phyloP scores from a whole-genome alignment of 53 echinoderm and acorn worm genomes.

The Crossaster papposus region DNA sequence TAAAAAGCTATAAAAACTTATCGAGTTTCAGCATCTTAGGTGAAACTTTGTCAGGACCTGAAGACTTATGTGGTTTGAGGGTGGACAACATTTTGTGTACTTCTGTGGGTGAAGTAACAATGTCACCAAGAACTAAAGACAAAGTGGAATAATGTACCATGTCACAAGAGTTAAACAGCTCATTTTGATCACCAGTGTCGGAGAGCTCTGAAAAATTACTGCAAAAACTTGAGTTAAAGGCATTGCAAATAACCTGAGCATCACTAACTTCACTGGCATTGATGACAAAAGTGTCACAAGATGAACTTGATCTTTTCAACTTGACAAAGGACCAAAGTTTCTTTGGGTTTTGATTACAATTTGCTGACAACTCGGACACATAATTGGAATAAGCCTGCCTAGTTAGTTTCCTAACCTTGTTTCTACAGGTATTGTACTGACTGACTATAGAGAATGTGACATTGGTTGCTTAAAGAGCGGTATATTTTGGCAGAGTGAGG shows the following conservation, averaged over 20 bases:
- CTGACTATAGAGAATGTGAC: too few relatives aligned
- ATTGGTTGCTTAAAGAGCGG: too few relatives aligned
- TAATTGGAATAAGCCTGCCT: slow-evolving; percentile 9
- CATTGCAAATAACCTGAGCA: slow-evolving; percentile 1
- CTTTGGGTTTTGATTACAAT: slow-evolving; percentile 13
- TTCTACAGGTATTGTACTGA: slow-evolving; percentile 8
- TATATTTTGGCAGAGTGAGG: too few relatives aligned
- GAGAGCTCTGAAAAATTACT: neutral
- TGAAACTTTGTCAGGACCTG: neutral
- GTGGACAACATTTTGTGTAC: neutral
- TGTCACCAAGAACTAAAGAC: neutral
- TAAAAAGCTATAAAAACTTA: too few relatives aligned
- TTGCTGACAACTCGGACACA: slow-evolving; percentile 1
- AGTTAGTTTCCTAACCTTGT: slow-evolving; percentile 23
- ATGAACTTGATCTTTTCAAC: neutral
- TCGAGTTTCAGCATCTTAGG: slow-evolving; percentile 21
- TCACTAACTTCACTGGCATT: neutral
- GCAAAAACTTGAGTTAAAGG: neutral
- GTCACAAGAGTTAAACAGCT: neutral
- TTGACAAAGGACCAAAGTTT: slow-evolving; percentile 13
- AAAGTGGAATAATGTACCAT: slow-evolving; percentile 1
- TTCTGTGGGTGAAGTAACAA: neutral
- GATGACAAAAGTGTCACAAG: slow-evolving; percentile 6
- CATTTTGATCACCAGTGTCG: neutral
- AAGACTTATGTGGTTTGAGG: slow-evolving; percentile 1